Evolutionary conservation across 2,888 invertebrate genomes (phyloP).

Genomic region (Pterobdella sp.): DNA sequence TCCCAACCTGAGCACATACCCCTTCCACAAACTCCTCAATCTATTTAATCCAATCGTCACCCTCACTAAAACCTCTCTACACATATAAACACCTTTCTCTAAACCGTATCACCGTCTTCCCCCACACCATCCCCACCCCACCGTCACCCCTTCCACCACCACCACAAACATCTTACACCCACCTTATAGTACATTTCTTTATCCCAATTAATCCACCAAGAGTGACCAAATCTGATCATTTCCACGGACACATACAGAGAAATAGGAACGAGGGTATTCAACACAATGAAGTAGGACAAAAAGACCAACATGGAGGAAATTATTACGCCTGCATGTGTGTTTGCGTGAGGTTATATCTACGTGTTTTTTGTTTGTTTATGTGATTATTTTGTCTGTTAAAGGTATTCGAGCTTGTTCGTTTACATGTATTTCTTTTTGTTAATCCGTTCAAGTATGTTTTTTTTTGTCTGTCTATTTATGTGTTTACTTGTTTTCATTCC

Average conservation of each 20-base stretch:
- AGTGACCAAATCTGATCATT: conserved; percentile 93
- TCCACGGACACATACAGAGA: conserved; percentile 56
- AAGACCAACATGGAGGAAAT: conserved; percentile 92
- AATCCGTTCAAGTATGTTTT: no score
- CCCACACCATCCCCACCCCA: not conserved
- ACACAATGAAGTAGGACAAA: conserved; percentile 97
- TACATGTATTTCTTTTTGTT: no score
- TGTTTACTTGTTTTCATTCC: no score
- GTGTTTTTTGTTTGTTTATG: no score
- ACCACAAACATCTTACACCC: no score
- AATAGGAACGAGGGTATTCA: conserved; percentile 59
- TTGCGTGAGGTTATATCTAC: no score
- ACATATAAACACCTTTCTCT: not conserved
- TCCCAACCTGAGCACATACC: no score
- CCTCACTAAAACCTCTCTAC: not conserved
- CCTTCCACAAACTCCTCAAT: no score
- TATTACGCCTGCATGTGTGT: conserved; percentile 54
- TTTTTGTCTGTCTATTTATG: no score
- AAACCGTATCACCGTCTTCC: not conserved
- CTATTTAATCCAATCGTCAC: no score
- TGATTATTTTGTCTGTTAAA: no score
- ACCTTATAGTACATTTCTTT: conserved; percentile 87
- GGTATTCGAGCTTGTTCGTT: no score
- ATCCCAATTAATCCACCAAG: conserved; percentile 98
- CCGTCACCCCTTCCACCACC: not conserved